These are phyloP conservation scores for Apocheima hispidaria DNA, from an alignment of 2,888 invertebrate species.

Conservation along the genomic window DNA sequence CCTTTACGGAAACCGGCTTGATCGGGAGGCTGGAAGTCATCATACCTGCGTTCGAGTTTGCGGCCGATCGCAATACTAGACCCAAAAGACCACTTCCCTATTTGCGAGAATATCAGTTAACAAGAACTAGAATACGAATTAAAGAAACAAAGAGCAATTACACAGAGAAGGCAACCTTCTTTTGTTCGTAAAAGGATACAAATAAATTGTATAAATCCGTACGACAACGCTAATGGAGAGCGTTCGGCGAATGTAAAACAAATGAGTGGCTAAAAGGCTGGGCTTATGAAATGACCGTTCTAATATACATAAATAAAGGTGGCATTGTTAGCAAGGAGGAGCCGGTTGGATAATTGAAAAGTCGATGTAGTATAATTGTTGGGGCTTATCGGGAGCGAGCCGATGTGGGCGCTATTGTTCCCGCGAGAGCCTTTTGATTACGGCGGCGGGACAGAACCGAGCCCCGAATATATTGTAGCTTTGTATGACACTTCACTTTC, in stretches of 20 bases:
- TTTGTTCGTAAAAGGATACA: conserved; percentile 48
- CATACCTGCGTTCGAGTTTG: too few species aligned
- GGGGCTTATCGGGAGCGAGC: conserved; percentile 81
- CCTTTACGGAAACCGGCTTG: too few species aligned
- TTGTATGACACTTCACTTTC: conserved; percentile 82
- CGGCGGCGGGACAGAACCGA: conserved; percentile 73
- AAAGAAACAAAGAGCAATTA: conserved; percentile 49
- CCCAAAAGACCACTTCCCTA: conserved; percentile 34
- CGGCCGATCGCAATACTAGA: conserved; percentile 34
- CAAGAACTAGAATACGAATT: conserved; percentile 46
- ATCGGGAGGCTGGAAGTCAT: too few species aligned
- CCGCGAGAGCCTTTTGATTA: conserved; percentile 84
- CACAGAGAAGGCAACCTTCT: conserved; percentile 41
- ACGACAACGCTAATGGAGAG: conserved; percentile 57
- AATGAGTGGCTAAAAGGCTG: conserved; percentile 66
- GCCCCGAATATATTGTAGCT: conserved; percentile 81
- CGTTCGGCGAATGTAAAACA: conserved; percentile 54
- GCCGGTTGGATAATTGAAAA: conserved; percentile 84
- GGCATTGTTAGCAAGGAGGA: conserved; percentile 81
- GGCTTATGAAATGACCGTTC: conserved; percentile 80
- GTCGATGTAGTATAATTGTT: conserved; percentile 86
- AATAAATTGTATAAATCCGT: conserved; percentile 49
- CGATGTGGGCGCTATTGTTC: conserved; percentile 85
- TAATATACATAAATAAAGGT: conserved; percentile 84
- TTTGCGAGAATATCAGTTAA: conserved; percentile 42